Evolutionary conservation across 2,113 vertebrate genomes (phyloP).

Genomic region (Eolophus roseicapilla): DNA sequence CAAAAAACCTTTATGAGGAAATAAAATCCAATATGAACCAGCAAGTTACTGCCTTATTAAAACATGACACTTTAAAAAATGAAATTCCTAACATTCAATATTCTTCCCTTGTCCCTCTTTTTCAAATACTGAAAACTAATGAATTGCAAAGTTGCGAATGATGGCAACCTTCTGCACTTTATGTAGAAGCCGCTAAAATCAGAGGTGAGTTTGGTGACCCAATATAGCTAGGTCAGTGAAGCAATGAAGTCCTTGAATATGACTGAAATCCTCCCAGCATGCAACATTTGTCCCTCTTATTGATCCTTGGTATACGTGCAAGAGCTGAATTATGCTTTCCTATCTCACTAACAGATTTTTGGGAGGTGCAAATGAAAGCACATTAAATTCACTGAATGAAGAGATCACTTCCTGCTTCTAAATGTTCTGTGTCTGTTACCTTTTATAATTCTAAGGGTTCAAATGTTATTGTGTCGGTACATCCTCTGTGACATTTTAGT

Average conservation of each 20-base stretch:
- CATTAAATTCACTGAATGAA: background rate
- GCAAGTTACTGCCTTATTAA: slow-evolving; percentile 14
- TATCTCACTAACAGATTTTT: background rate
- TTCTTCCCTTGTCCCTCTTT: slow-evolving; percentile 8
- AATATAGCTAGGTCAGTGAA: slow-evolving; percentile 38
- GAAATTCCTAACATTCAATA: background rate
- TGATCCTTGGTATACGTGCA: background rate
- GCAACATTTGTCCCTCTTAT: background rate
- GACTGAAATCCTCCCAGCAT: slow-evolving; percentile 43
- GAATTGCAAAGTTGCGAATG: slow-evolving; percentile 45
- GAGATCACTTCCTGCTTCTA: background rate
- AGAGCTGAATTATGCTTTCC: background rate
- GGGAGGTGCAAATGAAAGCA: background rate
- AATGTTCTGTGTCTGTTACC: background rate
- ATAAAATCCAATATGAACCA: background rate
- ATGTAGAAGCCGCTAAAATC: slow-evolving; percentile 32
- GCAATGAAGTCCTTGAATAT: slow-evolving; percentile 51
- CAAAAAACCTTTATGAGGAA: background rate
- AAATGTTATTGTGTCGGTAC: background rate
- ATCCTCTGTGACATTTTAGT: background rate
- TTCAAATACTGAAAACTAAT: slow-evolving; percentile 48
- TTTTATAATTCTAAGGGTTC: background rate
- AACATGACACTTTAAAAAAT: background rate
- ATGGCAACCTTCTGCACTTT: slow-evolving; percentile 48
- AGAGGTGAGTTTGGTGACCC: slow-evolving; percentile 53